Conservation (phyloP, 2,113 vertebrate genomes). For the Nycticryphes semicollaris region DNA sequence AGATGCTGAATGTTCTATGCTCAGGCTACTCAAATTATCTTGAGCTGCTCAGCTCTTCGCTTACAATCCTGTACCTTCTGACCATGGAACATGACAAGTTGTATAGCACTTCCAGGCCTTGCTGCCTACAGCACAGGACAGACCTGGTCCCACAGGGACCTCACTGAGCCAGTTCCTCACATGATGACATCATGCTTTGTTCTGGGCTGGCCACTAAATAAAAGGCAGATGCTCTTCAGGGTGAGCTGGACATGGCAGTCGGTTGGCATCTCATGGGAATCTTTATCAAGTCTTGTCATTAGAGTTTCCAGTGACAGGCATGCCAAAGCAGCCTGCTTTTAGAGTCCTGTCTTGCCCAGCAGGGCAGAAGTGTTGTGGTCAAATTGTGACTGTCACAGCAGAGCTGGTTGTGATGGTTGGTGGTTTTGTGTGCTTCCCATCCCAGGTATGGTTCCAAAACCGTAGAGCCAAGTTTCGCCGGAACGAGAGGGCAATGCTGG, state of each 20-base stretch:
- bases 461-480: conserved; percentile 95
- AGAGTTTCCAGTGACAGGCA: neutral
- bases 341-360: neutral
- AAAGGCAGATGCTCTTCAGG: neutral
- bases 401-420: neutral
- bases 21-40: neutral
- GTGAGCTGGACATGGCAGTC: neutral
- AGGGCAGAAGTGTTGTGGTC: neutral
- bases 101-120: neutral
- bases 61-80: neutral
- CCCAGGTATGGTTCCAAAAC: conserved; percentile 98
- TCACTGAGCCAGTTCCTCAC: neutral
- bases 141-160: neutral
- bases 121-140: neutral
- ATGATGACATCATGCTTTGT: neutral
- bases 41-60: neutral
- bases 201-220: neutral
- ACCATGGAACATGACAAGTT: neutral
- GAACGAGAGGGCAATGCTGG: conserved; percentile 96
- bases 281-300: neutral
- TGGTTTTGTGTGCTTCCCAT: neutral
- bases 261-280: neutral
- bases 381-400: neutral
- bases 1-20: neutral
- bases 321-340: neutral